Evolutionary conservation across 1,140 invertebrate genomes (phyloP), one percentile per base, ranked within the genome.

Genomic region (Scaptodrosophila lebanonensis): DNA sequence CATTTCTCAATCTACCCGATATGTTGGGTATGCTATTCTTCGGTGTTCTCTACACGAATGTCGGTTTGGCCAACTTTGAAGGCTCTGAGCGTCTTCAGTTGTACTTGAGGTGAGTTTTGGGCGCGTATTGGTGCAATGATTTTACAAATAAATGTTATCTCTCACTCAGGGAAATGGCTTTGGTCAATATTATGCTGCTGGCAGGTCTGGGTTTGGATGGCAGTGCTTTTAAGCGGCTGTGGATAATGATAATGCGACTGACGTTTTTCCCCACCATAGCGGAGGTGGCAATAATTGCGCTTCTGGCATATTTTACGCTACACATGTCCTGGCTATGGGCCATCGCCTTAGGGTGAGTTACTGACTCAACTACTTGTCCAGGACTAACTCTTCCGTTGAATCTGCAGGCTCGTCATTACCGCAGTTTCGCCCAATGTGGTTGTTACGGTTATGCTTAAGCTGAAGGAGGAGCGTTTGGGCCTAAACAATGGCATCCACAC

Each of bases 351-450:
- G 92, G 92, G 89, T 92, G 85, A 87, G 84, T 71, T n/a, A n/a
- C n/a, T n/a, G n/a, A n/a, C n/a, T n/a, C n/a, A n/a, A n/a, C n/a
- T n/a, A n/a, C n/a, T n/a, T n/a, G n/a, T n/a, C n/a, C n/a, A n/a
- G n/a, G n/a, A n/a, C n/a, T n/a, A n/a, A n/a, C n/a, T n/a, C n/a
- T n/a, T n/a, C n/a, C n/a, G n/a, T n/a, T n/a, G n/a, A n/a, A n/a
- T 30, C 50, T 44, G 12, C 64, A 92, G 92, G 9, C 91, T 92
- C 86, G 88, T 93, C 11, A 72, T 94, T 43, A 90, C 91, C 17
- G 92, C 93, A 5, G 93, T 95, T 0, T 94, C 94, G 0, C 93
- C 94, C 1, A 93, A 94, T 43, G 93, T 95, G 13, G 91, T 94
- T 6, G 92, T 94, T 15, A 94, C 93, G 1, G 89, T 89, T 1